phyloP scores from a whole-genome alignment of 1,140 invertebrate genomes.

The Paracyclopina nana region DNA sequence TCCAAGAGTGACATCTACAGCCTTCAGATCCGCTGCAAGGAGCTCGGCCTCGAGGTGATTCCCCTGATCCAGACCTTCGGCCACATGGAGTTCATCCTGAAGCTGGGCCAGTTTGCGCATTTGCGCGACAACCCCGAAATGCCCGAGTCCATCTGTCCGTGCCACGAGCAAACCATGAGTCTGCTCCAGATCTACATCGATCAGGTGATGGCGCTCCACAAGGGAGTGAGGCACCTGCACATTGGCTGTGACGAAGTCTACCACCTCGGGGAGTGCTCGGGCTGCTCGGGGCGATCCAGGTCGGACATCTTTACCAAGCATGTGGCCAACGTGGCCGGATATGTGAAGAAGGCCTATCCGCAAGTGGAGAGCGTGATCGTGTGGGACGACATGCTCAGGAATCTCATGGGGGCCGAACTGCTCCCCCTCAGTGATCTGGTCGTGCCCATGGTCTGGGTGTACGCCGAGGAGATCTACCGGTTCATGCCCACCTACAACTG shows the following conservation, averaged over 20 bases:
- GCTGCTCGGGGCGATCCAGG: constrained; percentile 36
- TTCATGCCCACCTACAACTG: constrained; percentile 27
- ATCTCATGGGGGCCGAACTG: constrained; percentile 21
- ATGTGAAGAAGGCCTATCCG: constrained; percentile 25
- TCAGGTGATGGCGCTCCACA: constrained; percentile 29
- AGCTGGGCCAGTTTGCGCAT: constrained; percentile 30
- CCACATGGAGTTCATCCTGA: constrained; percentile 33
- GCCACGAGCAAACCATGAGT: constrained; percentile 28
- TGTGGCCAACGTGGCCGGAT: constrained; percentile 27
- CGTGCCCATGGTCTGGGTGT: constrained; percentile 23
- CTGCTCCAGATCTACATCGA: constrained; percentile 34
- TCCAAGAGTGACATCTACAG: constrained; percentile 27
- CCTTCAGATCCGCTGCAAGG: constrained; percentile 25
- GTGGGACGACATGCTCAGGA: constrained; percentile 40
- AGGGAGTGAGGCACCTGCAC: constrained; percentile 30
- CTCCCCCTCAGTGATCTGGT: constrained; percentile 19
- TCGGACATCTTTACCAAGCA: constrained; percentile 32
- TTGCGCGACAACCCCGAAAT: constrained; percentile 34
- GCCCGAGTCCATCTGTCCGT: constrained; percentile 33
- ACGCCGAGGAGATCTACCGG: constrained; percentile 22
- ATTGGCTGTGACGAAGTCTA: constrained; percentile 41
- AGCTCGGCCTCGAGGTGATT: constrained; percentile 31
- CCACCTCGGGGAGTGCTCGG: constrained; percentile 54
- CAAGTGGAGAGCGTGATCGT: constrained; percentile 38
- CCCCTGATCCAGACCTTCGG: constrained; percentile 37